These are phyloP conservation scores for Phyllotreta cruciferae DNA, from an alignment of 2,888 invertebrate species.

Conservation along the genomic window DNA sequence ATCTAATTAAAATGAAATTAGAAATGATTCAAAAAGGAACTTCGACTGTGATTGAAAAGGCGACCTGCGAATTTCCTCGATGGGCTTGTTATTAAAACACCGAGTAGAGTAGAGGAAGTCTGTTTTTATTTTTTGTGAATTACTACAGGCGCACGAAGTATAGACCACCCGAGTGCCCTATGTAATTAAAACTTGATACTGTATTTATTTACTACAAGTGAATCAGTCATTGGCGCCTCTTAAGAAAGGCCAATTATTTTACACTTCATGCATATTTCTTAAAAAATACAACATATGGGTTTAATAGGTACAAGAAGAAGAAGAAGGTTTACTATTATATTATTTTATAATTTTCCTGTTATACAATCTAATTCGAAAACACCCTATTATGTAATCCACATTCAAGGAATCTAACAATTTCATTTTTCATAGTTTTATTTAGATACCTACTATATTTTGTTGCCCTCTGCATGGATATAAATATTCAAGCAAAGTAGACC, in stretches of 20 bases:
- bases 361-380: too few relatives aligned
- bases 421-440: too few relatives aligned
- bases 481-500: background rate
- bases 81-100: slow-evolving; percentile 37
- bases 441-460: too few relatives aligned
- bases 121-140: slow-evolving; percentile 39
- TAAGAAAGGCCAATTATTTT: too few relatives aligned
- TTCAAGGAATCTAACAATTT: too few relatives aligned
- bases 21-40: background rate
- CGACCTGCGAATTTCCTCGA: background rate
- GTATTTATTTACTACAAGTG: slow-evolving; percentile 21
- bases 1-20: too few relatives aligned
- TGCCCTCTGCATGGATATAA: background rate
- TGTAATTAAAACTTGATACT: slow-evolving; percentile 58
- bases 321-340: too few relatives aligned
- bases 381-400: too few relatives aligned
- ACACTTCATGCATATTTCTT: too few relatives aligned
- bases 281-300: too few relatives aligned
- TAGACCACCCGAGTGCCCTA: slow-evolving; percentile 58
- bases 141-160: slow-evolving; percentile 32
- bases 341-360: too few relatives aligned
- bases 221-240: background rate
- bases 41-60: background rate
- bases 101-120: slow-evolving; percentile 25
- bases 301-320: too few relatives aligned